Conservation (phyloP, 2,888 invertebrate genomes). For the Coenonympha arcania region DNA sequence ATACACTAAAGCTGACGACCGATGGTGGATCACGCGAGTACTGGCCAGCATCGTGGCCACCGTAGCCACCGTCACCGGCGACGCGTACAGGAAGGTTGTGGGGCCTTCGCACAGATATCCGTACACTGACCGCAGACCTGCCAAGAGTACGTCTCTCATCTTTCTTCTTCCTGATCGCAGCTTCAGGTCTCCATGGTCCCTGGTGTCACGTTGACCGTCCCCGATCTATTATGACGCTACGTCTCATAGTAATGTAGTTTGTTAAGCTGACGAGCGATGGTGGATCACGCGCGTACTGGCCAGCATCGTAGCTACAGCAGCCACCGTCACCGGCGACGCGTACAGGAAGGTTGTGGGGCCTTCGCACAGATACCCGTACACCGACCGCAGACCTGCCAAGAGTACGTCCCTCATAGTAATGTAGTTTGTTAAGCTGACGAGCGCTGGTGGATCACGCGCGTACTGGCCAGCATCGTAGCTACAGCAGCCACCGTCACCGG, state of each 20-base stretch:
- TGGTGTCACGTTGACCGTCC: too few relatives aligned
- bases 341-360: slow-evolving; percentile 38
- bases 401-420: slow-evolving; percentile 26
- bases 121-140: slow-evolving; percentile 53
- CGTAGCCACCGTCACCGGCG: slow-evolving; percentile 39
- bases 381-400: background rate
- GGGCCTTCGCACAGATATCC: slow-evolving; percentile 60
- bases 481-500: background rate
- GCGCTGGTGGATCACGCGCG: background rate
- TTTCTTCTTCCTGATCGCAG: too few relatives aligned
- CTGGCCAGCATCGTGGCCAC: slow-evolving; percentile 45
- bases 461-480: background rate
- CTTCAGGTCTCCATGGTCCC: too few relatives aligned
- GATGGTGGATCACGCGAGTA: slow-evolving; percentile 59
- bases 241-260: background rate
- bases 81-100: slow-evolving; percentile 45
- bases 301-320: slow-evolving; percentile 43
- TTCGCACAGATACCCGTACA: background rate
- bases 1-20: slow-evolving; percentile 36
- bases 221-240: too few relatives aligned
- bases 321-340: slow-evolving; percentile 36
- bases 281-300: slow-evolving; percentile 54
- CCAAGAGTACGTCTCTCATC: slow-evolving; percentile 41
- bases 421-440: too few relatives aligned
- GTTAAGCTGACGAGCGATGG: slow-evolving; percentile 35